Conservation (phyloP, 2,888 invertebrate species). For the Synanthedon andrenaeformis region DNA sequence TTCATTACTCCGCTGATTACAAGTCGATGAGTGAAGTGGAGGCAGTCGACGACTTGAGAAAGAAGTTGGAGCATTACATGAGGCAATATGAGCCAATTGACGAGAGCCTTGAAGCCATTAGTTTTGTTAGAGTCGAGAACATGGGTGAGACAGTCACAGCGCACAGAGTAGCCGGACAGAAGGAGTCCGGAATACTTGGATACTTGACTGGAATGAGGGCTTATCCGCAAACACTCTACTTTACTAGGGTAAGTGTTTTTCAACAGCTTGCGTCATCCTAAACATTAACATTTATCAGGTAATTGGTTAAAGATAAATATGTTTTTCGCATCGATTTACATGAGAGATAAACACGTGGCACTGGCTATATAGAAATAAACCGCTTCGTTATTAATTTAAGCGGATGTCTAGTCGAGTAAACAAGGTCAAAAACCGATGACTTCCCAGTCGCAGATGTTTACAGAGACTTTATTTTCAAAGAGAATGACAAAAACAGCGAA, state of each 20-base stretch:
- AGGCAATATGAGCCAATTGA: slow-evolving; percentile 84
- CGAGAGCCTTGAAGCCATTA: slow-evolving; percentile 67
- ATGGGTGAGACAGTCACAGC: slow-evolving; percentile 78
- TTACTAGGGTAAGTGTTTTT: slow-evolving; percentile 78
- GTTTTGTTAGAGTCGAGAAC: slow-evolving; percentile 59
- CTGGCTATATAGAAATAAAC: slow-evolving; percentile 1
- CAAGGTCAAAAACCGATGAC: neutral
- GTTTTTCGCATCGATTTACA: slow-evolving; percentile 13
- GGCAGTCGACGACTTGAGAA: slow-evolving; percentile 83
- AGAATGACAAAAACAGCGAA: no score
- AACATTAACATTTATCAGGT: slow-evolving; percentile 1
- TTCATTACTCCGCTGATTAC: slow-evolving; percentile 90
- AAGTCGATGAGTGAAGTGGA: slow-evolving; percentile 80
- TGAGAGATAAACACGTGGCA: neutral
- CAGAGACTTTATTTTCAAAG: no score
- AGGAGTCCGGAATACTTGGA: slow-evolving; percentile 86
- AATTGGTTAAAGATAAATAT: slow-evolving; percentile 14
- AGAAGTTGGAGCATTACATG: slow-evolving; percentile 87
- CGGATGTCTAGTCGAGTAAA: no score
- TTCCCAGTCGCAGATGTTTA: neutral
- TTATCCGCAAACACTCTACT: slow-evolving; percentile 86
- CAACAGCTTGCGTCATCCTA: neutral
- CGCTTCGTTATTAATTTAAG: neutral
- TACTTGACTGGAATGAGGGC: slow-evolving; percentile 90
- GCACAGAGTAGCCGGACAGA: slow-evolving; percentile 79